Evolutionary conservation across 2,113 vertebrate species (phyloP).

Genomic region (Tenebrosternarchus preto): DNA sequence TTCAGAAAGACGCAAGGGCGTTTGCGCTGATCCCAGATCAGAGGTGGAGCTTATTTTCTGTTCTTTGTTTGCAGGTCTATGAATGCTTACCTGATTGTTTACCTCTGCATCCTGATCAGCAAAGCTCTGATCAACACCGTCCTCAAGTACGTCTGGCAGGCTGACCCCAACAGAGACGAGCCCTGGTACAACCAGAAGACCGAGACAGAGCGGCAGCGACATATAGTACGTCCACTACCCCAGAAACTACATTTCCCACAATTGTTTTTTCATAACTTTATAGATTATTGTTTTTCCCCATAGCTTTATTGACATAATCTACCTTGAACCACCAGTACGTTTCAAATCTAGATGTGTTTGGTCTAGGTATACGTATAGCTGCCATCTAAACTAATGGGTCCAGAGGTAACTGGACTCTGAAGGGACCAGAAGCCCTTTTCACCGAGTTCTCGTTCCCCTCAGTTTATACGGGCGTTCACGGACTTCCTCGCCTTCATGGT

Average conservation of each 20-base stretch:
- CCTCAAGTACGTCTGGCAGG: constrained; percentile 94
- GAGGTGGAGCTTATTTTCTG: neutral
- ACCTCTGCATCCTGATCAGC: constrained; percentile 94
- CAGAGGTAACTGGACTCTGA: neutral
- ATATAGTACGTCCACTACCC: constrained; percentile 75
- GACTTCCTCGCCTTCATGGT: constrained; percentile 99
- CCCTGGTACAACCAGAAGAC: constrained; percentile 95
- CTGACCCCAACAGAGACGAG: constrained; percentile 83
- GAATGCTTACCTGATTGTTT: constrained; percentile 94
- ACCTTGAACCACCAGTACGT: too few relatives aligned
- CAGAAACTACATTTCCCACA: constrained; percentile 5
- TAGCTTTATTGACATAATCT: too few relatives aligned
- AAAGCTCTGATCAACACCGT: constrained; percentile 91
- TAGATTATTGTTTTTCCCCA: too few relatives aligned
- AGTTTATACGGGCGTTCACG: constrained; percentile 83
- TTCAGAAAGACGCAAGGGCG: neutral
- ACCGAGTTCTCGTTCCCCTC: neutral
- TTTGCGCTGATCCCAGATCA: neutral
- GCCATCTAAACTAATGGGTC: neutral
- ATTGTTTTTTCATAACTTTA: neutral
- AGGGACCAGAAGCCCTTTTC: too few relatives aligned
- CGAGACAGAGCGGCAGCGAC: constrained; percentile 81
- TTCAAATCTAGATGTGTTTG: neutral
- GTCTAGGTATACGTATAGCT: too few relatives aligned
- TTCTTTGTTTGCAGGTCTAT: constrained; percentile 82